Evolutionary conservation across 2,113 vertebrate species (phyloP).

Genomic region (Fregetta grallaria): DNA sequence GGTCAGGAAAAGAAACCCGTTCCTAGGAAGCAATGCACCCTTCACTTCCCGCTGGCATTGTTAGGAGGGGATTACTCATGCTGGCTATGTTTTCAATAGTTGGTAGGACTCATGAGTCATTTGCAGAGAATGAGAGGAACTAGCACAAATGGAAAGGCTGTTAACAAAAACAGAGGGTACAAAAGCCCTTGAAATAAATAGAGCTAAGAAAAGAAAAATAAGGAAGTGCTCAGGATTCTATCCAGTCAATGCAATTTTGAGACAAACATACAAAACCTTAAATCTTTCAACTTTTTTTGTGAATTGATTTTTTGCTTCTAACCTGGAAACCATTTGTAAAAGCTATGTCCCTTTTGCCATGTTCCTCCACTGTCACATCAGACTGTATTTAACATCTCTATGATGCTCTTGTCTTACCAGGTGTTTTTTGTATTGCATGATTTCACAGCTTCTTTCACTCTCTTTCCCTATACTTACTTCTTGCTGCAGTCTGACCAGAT

Average conservation of each 20-base stretch:
- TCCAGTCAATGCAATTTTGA: neutral
- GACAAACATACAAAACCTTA: neutral
- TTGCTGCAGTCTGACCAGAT: neutral
- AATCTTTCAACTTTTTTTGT: neutral
- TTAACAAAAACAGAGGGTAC: neutral
- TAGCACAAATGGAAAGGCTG: neutral
- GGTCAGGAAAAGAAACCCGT: neutral
- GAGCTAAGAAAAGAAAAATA: neutral
- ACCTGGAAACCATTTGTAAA: neutral
- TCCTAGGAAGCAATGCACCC: neutral
- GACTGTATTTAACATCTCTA: neutral
- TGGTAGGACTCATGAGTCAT: neutral
- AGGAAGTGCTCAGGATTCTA: neutral
- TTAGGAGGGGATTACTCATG: neutral
- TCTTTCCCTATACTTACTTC: neutral
- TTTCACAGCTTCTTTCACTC: neutral
- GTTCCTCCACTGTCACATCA: neutral
- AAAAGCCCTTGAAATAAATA: neutral
- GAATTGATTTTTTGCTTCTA: neutral
- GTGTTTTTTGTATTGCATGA: neutral
- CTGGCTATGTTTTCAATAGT: neutral
- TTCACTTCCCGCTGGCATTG: neutral
- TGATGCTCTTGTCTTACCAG: neutral
- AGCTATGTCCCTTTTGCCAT: neutral
- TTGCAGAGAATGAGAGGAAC: neutral